Evolutionary conservation across 1,140 invertebrate species (phyloP), one percentile per base, ranked within the genome.

Genomic region (Archivesica marissinica): DNA sequence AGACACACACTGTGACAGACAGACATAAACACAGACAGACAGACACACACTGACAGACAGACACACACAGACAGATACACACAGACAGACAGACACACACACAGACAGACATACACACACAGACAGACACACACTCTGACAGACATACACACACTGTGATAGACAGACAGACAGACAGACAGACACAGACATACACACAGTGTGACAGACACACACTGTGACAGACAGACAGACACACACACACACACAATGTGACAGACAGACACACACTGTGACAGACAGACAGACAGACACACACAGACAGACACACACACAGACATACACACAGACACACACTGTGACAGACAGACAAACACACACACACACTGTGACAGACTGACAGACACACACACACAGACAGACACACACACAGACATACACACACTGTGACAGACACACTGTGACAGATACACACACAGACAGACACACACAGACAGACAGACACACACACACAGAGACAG

Each of bases 151-250:
- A 70, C 25, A 70, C 25, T 9, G 6, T 33, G 64, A 70, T 35
- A 70, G 6, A 70, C 6, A 70, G 6, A 70, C 20, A 33, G 25
- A 70, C 20, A 70, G 6, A 70, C 64, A 70, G 64, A 70, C 20
- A 38, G 25, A 70, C 33, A 70, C 11, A 70, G 20, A 70, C 25
- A 70, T 11, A 70, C 64, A 70, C 20, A 33, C 20, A 70, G 6
- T 33, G 6, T 9, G 6, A 70, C 20, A 70, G 20, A 33, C 20
- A 70, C 25, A 70, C 25, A 70, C 64, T 33, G 20, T 33, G 20
- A 70, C 25, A 70, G 25, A 70, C 4, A 70, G 20, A 70, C 64
- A 70, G 23, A 70, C 64, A 70, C 25, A 38, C 64, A 70, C 25
- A 70, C 25, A 70, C 20, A 70, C 64, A 70, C 6, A 70, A 25